Base-by-base conservation (phyloP, 2,888 invertebrate species). In the Macroteleia sp. region DNA sequence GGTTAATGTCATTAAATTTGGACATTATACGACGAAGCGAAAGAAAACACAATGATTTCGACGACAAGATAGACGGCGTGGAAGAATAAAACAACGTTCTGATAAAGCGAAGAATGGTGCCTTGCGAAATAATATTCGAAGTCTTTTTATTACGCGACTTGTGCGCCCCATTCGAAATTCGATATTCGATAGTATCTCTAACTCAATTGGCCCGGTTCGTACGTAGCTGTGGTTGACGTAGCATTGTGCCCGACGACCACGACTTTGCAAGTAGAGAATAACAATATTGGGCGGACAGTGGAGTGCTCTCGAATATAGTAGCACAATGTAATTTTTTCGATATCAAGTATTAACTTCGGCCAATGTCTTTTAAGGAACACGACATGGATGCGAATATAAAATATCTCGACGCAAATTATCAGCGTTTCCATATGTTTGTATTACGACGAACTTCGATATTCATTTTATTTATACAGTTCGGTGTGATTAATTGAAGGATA, bases 211-310 rank as follows among this genome's bases (percentile, higher is more conserved):
- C 57, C 34, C 61, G 61, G 36, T 71, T 64, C 48, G 70, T 79
- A 57, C 74, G 54, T 34, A 52, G 64, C 70, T 70, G 79, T 50
- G 77, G 74, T 62, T 75, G 77, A 77, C 78, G 59, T 78, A 64
- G 61, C 67, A 73, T 78, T 71, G 75, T 64, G 71, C 56, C 62
- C 70, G 59, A 66, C 70, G 70, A 64, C 62, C 64, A 66, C 62
- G 64, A 79, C 78, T 75, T 79, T 75, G 61, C 74, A 84, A 85
- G 86, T 81, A 67, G 85, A 83, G 82, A 80, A 81, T 83, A 77
- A 77, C 83, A 85, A 86, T 87, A 87, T 84, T 82, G 82, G 82
- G 80, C 85, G 64, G 85, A 83, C 82, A 83, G 83, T 80, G 81
- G 84, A 86, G 87, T 87, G 83, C 82, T 79, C 75, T 79, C 79